phyloP scores from a whole-genome alignment of 2,888 invertebrate genomes.

The Scotopteryx bipunctaria region DNA sequence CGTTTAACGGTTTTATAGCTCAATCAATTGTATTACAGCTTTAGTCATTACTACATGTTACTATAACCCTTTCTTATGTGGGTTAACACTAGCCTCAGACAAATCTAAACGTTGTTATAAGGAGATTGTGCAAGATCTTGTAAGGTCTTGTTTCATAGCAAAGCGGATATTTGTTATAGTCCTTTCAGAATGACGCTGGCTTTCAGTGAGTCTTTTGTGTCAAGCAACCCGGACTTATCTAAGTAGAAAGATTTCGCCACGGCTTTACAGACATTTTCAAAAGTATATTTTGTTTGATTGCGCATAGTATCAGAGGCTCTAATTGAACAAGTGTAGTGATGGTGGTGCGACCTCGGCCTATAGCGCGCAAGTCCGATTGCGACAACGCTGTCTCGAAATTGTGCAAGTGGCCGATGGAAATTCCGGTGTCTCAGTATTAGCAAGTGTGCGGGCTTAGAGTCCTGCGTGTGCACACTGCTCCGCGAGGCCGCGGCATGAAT shows the following conservation, averaged over 20 bases:
- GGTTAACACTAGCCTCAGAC: conserved; percentile 2
- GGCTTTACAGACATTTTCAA: conserved; percentile 38
- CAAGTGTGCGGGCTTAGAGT: conserved; percentile 62
- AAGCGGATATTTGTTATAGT: conserved; percentile 13
- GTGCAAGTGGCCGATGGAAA: conserved; percentile 75
- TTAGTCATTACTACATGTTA: too few relatives aligned
- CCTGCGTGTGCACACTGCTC: conserved; percentile 59
- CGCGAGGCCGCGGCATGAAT: conserved; percentile 79
- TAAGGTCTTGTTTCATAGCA: conserved; percentile 13
- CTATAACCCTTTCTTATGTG: too few relatives aligned
- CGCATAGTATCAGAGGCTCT: conserved; percentile 64
- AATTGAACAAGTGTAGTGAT: conserved; percentile 78
- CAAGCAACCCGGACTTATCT: conserved; percentile 20
- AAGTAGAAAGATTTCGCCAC: conserved; percentile 34
- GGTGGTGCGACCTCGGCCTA: conserved; percentile 66
- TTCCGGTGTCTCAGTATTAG: conserved; percentile 65
- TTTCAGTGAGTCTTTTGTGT: conserved; percentile 8
- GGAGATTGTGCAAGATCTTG: conserved; percentile 13
- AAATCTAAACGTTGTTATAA: conserved; percentile 7
- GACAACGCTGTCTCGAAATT: conserved; percentile 66
- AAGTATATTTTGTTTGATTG: conserved; percentile 52
- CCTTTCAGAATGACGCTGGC: conserved; percentile 5
- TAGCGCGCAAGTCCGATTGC: conserved; percentile 64
- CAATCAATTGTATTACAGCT: too few relatives aligned
- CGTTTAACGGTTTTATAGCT: too few relatives aligned